phyloP scores from a whole-genome alignment of 2,113 vertebrate species.

The Rhabdornis inornatus region DNA sequence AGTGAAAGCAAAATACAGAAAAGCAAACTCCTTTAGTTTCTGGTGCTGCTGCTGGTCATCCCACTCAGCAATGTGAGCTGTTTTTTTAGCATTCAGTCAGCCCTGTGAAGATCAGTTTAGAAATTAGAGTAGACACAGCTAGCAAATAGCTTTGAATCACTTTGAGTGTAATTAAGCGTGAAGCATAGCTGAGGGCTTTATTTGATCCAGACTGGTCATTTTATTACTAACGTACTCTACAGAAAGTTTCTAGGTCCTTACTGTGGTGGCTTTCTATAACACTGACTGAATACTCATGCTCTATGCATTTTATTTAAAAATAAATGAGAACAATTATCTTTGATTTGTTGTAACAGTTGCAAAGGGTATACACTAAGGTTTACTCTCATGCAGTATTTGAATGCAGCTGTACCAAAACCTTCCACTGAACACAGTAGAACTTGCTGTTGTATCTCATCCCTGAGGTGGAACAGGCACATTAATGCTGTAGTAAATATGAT shows the following conservation, averaged over 20 bases:
- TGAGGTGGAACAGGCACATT: constrained; percentile 18
- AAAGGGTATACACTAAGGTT: not conserved
- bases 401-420: not conserved
- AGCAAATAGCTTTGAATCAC: constrained; percentile 54
- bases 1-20: not conserved
- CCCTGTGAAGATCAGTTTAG: constrained; percentile 7
- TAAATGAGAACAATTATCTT: constrained; percentile 16
- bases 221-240: constrained; percentile 1
- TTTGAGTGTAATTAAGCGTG: constrained; percentile 57
- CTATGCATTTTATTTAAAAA: constrained; percentile 11
- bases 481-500: not conserved
- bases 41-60: constrained; percentile 14
- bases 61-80: not conserved
- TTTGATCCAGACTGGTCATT: constrained; percentile 59
- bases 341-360: not conserved
- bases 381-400: not conserved
- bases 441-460: not conserved
- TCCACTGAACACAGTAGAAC: not conserved
- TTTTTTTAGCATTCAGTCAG: constrained; percentile 10
- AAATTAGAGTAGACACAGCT: constrained; percentile 39
- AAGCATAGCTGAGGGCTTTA: constrained; percentile 52
- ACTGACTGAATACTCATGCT: not conserved
- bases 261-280: not conserved
- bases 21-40: not conserved
- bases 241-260: not conserved